Conservation (phyloP, 2,888 invertebrate genomes). For the Acrobasis repandana region DNA sequence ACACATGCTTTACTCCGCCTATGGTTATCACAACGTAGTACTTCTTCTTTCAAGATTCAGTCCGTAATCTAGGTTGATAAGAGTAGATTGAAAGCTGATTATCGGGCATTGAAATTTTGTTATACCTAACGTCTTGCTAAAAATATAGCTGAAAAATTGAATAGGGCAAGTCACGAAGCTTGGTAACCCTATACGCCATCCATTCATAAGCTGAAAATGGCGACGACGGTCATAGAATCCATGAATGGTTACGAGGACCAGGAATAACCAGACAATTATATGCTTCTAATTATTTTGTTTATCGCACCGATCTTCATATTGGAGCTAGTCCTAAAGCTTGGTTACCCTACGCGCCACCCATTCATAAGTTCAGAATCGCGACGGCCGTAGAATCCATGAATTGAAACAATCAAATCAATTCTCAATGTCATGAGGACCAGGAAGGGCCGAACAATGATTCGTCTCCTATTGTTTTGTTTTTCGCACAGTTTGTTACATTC, state of each 20-base stretch:
- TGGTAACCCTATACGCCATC: background rate
- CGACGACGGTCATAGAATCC: background rate
- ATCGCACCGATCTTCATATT: too few species aligned
- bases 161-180: too few species aligned
- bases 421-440: constrained; percentile 5
- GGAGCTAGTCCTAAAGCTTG: background rate
- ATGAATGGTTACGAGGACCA: constrained; percentile 6
- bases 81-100: too few species aligned
- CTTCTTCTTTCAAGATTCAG: too few species aligned
- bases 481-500: background rate
- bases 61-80: too few species aligned
- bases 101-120: too few species aligned
- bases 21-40: too few species aligned
- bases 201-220: constrained; percentile 5
- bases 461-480: background rate
- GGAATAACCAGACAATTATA: background rate
- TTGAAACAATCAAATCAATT: constrained; percentile 14
- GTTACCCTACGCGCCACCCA: background rate
- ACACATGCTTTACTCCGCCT: too few species aligned
- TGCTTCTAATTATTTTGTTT: background rate
- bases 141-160: too few species aligned
- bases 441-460: background rate
- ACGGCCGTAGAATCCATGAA: constrained; percentile 8
- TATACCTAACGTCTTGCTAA: too few species aligned
- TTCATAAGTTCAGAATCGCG: background rate